Conservation (phyloP, 2,113 vertebrate species). For the Glaucidium brasilianum region DNA sequence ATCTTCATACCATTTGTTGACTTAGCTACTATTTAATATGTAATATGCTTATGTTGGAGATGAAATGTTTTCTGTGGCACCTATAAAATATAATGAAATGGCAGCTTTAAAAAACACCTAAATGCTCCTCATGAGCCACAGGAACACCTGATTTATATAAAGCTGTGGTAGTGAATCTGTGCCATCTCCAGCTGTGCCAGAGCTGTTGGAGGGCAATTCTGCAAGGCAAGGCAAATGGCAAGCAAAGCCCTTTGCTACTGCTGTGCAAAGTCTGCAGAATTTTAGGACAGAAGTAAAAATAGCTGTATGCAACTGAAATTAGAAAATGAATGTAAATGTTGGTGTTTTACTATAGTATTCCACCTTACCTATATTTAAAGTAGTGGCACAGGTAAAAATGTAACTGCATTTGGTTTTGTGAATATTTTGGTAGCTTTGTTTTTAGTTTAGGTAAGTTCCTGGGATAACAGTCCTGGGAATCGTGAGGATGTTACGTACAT, state of each 20-base stretch:
- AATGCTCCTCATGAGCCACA: background rate
- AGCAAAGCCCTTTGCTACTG: background rate
- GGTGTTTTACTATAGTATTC: background rate
- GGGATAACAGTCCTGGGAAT: background rate
- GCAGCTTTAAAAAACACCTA: background rate
- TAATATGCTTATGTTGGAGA: background rate
- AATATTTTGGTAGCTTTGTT: background rate
- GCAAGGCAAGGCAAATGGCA: background rate
- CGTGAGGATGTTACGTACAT: accelerated
- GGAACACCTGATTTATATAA: background rate
- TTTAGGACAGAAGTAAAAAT: background rate
- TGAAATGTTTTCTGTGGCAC: background rate
- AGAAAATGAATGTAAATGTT: background rate
- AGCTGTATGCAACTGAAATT: background rate
- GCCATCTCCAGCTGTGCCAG: background rate
- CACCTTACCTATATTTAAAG: background rate
- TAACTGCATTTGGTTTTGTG: background rate
- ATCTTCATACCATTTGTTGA: background rate
- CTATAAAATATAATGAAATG: background rate
- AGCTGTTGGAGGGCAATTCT: background rate
- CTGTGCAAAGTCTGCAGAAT: background rate
- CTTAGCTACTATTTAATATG: background rate
- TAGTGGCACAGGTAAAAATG: background rate
- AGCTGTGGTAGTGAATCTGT: background rate
- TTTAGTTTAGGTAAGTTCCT: background rate